Evolutionary conservation across 2,888 invertebrate species (phyloP), one percentile per base, ranked within the genome.

Genomic region (Melinaea menophilus): DNA sequence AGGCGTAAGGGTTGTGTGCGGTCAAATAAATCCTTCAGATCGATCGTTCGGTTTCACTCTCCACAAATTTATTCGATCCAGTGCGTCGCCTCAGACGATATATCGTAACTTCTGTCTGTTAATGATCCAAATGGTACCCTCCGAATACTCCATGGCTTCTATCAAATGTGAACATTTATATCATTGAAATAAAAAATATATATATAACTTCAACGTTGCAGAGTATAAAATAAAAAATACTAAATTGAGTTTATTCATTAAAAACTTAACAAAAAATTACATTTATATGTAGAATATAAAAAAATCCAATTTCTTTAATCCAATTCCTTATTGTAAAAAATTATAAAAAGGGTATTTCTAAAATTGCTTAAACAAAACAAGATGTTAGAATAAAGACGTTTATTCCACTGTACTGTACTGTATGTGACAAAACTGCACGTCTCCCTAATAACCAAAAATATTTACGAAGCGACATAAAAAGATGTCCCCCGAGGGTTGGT

Each of bases 21-120:
- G 70, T 70, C 67, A 64, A 70, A 72, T 73, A 72, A 72, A 73
- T 73, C 72, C 67, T 65, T 71, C 66, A 67, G 67, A 70, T 72
- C 68, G 71, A 71, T 70, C 71, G 71, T 67, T 64, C 69, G 67
- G 65, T 71, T 71, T 69, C 69, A 68, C 71, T 65, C 63, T 48
- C 69, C 65, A 63, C 67, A 71, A 72, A 72, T 73, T 70, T 72
- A 73, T 73, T 69, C 70, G 72, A 70, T 65, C 71, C 63, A 65
- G 55, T 64, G 66, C 70, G 68, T 69, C 69, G 63, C 72, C 71
- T 60, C 70, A 70, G 67, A 65, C 64, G 65, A 70, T 71, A 66
- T 68, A 69, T 64, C 63, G 59, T 34, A 56, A 65, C 61, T 61
- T 55, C 58, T 60, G 59, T 62, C 61, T 59, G 51, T 67, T 51